Base-by-base conservation (phyloP, 1,140 invertebrate species). In the Drosophila prosaltans region DNA sequence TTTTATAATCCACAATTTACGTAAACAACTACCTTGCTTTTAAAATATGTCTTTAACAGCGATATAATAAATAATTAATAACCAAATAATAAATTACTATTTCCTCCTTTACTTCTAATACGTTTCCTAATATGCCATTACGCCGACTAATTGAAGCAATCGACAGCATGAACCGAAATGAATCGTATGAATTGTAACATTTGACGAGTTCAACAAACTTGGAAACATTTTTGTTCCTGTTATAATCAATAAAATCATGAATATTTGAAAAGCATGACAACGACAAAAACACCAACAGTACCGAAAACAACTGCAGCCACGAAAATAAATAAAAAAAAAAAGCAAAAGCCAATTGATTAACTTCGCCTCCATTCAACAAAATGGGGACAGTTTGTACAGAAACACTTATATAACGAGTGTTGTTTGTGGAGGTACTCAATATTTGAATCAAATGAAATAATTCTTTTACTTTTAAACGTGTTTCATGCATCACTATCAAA, bases 231-330 rank as follows among this genome's bases (percentile, higher is more conserved):
- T 28, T 45, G 40, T 59, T 73, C 69, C 73, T 83, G 80, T 76
- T 79, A 88, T 83, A 88, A 88, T 88, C 83, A 89, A 88, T 88
- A 88, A 82, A 64, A 78, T 58, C 78, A 83, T 88, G 68, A 80
- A 88, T 88, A 88, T 83, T 89, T 88, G 66, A 88, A 62, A 55
- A 74, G 10, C 60, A 51, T 65, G 70, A 66, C 78, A 61, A 54
- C 48, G 61, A 70, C 67, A 72, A 58, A 72, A 9, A 16, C 8
- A 67, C 26, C 11, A 51, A 39, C 40, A 72, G 39, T 60, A 65
- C 66, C 51, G 63, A 43, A 45, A 55, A 26, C 43, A 64, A 68
- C 28, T 30, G 4, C 28, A 0, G 4, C 28, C 32, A 57, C 16
- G 16, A 16, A 16, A 16, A 69, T 54, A 30, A 64, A 69, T 69